phyloP scores from a whole-genome alignment of 92 coral and sea anemone genomes.

The Epizoanthus rinbou region DNA sequence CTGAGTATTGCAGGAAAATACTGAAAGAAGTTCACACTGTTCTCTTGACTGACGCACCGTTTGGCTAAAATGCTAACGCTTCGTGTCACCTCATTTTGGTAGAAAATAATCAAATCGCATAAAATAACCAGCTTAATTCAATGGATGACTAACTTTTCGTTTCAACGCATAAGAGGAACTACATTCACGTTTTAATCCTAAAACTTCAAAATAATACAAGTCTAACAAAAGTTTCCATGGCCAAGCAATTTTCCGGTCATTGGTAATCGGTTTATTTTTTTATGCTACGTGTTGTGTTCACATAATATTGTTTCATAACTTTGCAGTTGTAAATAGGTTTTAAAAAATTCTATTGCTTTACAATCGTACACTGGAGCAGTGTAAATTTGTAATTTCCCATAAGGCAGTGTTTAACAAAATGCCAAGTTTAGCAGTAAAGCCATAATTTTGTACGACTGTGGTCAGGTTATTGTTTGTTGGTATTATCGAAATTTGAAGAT shows the following conservation, averaged over 20 bases:
- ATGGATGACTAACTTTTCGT: background rate
- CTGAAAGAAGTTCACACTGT: background rate
- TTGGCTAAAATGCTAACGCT: background rate
- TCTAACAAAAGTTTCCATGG: background rate
- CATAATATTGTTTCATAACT: slow-evolving; percentile 20
- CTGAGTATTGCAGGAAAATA: background rate
- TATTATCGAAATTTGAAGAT: background rate
- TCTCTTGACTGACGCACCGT: background rate
- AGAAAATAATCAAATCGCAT: background rate
- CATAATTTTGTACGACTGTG: background rate
- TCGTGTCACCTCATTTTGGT: background rate
- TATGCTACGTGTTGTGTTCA: background rate
- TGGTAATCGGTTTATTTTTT: background rate
- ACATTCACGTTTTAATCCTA: background rate
- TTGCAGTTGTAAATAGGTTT: slow-evolving; percentile 43
- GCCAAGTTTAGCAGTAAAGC: slow-evolving; percentile 2
- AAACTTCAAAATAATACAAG: background rate
- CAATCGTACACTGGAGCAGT: slow-evolving; percentile 18
- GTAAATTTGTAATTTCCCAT: slow-evolving; percentile 11
- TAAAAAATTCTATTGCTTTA: slow-evolving; percentile 28
- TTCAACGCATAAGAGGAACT: background rate
- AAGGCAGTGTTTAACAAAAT: slow-evolving; percentile 13
- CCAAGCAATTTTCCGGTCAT: background rate
- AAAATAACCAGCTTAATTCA: too few species aligned
- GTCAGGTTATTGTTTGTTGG: background rate